Base-by-base conservation (phyloP, 2,113 vertebrate genomes). In the Cebidichthys violaceus region DNA sequence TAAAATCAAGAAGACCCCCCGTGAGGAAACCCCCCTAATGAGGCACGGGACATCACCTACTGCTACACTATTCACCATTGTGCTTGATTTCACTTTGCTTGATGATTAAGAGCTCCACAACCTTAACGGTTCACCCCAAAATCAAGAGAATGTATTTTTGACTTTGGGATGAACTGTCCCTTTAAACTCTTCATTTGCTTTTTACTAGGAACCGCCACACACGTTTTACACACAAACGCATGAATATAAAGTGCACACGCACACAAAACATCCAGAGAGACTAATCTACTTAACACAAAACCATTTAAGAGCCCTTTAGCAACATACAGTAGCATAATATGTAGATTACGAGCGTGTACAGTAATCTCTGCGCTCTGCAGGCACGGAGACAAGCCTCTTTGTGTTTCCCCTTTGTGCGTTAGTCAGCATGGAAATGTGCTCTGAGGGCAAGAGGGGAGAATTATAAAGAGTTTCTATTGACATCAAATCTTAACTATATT, bases 401-500 rank as follows among this genome's bases (percentile, higher is more conserved):
- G 88, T 88, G 85, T 87, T 82, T 79, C 59, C 79, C 66, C 47
- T 78, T 91, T 93, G 75, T 92, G 66, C 47, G 66, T 83, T 87
- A 91, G 86, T 76, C 75, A 86, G 91, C 88, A 77, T 91, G 87
- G 75, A 90, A 93, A 94, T 89, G 69, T 80, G 81, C 70, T 91
- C 74, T n/a, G 76, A 88, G 84, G 89, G 84, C 80, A 84, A 79
- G 78, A 81, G 75, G 70, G 76, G 9, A 76, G 84, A 89, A 82
- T 91, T 89, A 92, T 73, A 81, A 88, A 70, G 86, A 84, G 70
- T 85, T 83, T 89, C 81, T 88, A 86, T 88, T 93, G 86, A 88
- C 87, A 91, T 89, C 83, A 92, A 92, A 92, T 88, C 86, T 82
- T 79, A 91, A 90, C 88, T 86, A 85, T 88, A 93, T 92, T 92